A percentile compares a stretch with the other conserved stretches of the same genome.
These are phyloP conservation scores for Pseudochaenichthys georgianus DNA, from an alignment of 2,797 vertebrate genomes.

Conservation along the genomic window DNA sequence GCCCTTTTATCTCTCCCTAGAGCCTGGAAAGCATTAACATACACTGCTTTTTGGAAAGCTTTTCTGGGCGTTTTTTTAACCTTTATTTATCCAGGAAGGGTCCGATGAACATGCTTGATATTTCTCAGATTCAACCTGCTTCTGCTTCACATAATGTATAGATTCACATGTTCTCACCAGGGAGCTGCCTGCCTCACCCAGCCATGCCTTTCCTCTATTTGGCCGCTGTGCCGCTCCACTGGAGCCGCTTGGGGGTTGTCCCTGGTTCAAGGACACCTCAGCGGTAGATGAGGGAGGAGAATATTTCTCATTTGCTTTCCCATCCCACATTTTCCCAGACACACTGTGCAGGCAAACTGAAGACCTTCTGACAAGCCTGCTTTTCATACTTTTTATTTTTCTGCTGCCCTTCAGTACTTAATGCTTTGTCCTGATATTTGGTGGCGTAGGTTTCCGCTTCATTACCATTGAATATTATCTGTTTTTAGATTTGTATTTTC, in stretches of 20 bases:
- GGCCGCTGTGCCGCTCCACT: constrained; percentile 61
- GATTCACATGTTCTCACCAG: constrained; percentile 57
- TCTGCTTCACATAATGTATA: constrained; percentile 64
- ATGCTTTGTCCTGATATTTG: constrained; percentile 20
- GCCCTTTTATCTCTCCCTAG: constrained; percentile 78
- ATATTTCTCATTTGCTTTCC: constrained; percentile 55
- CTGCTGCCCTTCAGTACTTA: constrained; percentile 12
- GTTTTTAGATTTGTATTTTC: constrained; percentile 49
- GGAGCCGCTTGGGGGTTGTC: constrained; percentile 65
- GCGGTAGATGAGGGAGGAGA: constrained; percentile 45
- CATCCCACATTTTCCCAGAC: constrained; percentile 46
- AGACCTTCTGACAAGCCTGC: constrained; percentile 26
- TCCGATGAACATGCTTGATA: constrained; percentile 42
- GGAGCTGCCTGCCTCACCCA: constrained; percentile 52
- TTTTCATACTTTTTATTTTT: constrained; percentile 18
- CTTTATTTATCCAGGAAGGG: constrained; percentile 38
- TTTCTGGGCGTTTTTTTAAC: constrained; percentile 38
- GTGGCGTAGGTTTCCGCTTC: constrained; percentile 1
- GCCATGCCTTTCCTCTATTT: constrained; percentile 54
- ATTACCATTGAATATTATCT: constrained; percentile 30
- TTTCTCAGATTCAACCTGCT: constrained; percentile 43
- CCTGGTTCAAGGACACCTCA: constrained; percentile 74
- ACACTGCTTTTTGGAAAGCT: constrained; percentile 61
- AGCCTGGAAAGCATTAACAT: constrained; percentile 79
- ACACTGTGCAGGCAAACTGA: constrained; percentile 33